These are phyloP conservation scores for Guaruba guarouba DNA, from an alignment of 2,113 vertebrate genomes.

Conservation along the genomic window DNA sequence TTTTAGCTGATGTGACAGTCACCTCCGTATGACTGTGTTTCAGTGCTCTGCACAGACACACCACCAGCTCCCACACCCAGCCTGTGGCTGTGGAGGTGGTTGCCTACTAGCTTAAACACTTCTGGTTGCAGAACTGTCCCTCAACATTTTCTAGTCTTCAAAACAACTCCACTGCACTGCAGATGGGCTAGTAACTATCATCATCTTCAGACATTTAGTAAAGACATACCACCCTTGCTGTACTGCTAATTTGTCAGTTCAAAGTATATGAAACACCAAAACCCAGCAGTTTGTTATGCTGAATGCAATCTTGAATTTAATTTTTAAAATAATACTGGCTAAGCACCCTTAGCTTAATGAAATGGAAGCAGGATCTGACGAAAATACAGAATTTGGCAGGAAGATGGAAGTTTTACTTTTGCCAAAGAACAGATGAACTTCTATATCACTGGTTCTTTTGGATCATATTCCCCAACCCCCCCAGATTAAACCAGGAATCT, in stretches of 20 bases:
- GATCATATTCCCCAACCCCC: background rate
- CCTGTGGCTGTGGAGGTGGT: background rate
- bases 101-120: background rate
- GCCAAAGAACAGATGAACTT: background rate
- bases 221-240: background rate
- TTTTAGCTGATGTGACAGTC: constrained; percentile 32
- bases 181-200: background rate
- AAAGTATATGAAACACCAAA: background rate
- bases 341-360: background rate
- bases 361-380: background rate
- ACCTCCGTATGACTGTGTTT: background rate
- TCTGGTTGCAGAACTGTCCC: background rate
- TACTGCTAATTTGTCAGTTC: background rate
- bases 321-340: background rate
- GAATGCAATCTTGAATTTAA: background rate
- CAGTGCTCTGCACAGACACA: background rate
- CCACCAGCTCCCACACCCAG: background rate
- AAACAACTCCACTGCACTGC: background rate
- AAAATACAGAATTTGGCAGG: background rate
- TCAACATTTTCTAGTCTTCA: background rate
- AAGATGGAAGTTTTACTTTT: background rate
- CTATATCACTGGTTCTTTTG: background rate
- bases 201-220: background rate
- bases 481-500: constrained; percentile 2
- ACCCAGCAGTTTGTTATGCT: background rate